Percentiles rank a stretch among this genome's conserved stretches.
These are phyloP conservation scores for Nemotelus pantherinus DNA, from an alignment of 2,888 invertebrate species.

Conservation along the genomic window DNA sequence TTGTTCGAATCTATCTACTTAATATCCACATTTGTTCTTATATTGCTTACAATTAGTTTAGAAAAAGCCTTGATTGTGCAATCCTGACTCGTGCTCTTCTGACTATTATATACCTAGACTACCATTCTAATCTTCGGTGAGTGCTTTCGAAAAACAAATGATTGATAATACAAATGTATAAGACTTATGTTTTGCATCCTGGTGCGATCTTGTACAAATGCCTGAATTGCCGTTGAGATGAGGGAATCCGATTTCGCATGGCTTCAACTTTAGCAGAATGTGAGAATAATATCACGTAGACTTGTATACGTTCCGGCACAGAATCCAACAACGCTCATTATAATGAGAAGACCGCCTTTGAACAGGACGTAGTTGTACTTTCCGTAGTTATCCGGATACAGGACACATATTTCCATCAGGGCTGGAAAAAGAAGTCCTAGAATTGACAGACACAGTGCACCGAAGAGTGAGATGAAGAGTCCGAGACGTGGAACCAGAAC, in stretches of 20 bases:
- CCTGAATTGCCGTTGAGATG: too few relatives aligned
- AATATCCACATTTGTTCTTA: not conserved
- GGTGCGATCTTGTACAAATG: too few relatives aligned
- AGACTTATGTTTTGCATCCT: too few relatives aligned
- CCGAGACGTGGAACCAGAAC: slow-evolving; percentile 76
- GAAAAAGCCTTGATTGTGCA: slow-evolving; percentile 31
- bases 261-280: slow-evolving; percentile 39
- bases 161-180: too few relatives aligned
- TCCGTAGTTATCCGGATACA: slow-evolving; percentile 72
- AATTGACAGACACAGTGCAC: slow-evolving; percentile 77
- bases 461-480: slow-evolving; percentile 80
- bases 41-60: slow-evolving; percentile 24
- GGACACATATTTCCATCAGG: slow-evolving; percentile 77
- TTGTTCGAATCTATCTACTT: not conserved
- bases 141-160: not conserved
- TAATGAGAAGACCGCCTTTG: slow-evolving; percentile 69
- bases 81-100: slow-evolving; percentile 3
- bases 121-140: slow-evolving; percentile 23
- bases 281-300: slow-evolving; percentile 68
- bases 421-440: slow-evolving; percentile 80
- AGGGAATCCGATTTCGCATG: too few relatives aligned
- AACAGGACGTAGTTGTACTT: slow-evolving; percentile 63
- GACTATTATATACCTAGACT: not conserved
- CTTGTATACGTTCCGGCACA: slow-evolving; percentile 75
- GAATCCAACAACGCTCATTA: slow-evolving; percentile 72